Base-by-base conservation (phyloP, 2,113 vertebrate genomes). In the Pteronura brasiliensis region DNA sequence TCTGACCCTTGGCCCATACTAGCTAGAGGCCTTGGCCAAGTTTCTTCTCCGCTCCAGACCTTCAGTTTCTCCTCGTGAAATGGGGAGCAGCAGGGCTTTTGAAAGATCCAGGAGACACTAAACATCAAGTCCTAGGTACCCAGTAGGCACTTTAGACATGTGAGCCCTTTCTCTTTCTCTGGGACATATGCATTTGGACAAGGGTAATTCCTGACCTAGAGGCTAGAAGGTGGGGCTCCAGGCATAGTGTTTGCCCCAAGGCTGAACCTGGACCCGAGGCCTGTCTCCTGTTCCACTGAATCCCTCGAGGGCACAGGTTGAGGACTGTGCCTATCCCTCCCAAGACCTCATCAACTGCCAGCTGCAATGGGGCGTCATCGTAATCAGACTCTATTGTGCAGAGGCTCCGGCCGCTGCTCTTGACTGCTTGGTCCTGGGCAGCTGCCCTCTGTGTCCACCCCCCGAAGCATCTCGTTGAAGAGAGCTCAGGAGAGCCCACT, bases 341-440 rank as follows among this genome's bases (percentile, higher is more conserved):
- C 57, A 12, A 20, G 23, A n/a, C 31, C 57, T 71, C 42, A 6
- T 21, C 6, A 1, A 12, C 44, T 36, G 44, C 29, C n/a, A 57
- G 49, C 76, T 61, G 4, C 59, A 15, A 49, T 83, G 55, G 81
- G 95, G 63, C 3, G 15, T 55, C 3, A 0, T 7, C 3, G 21
- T 39, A 4, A 14, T 12, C 23, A 17, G 69, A 42, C 27, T 47
- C 21, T 15, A 0, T 7, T 4, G 39, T 18, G 31, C 74, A 14
- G 79, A 29, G 21, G n/a, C 25, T 49, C 49, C 1, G 0, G n/a
- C n/a, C 1, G 1, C 79, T 5, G 3, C 44, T 72, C 79, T 44
- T 47, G 65, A 29, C 47, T 3, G 39, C 31, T 31, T 4, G 4
- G 59, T 59, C 15, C 5, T n/a, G 1, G 14, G 29, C 0, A 1